These are phyloP conservation scores for Maccullochella peelii DNA, from an alignment of 2,113 vertebrate genomes.

Conservation along the genomic window DNA sequence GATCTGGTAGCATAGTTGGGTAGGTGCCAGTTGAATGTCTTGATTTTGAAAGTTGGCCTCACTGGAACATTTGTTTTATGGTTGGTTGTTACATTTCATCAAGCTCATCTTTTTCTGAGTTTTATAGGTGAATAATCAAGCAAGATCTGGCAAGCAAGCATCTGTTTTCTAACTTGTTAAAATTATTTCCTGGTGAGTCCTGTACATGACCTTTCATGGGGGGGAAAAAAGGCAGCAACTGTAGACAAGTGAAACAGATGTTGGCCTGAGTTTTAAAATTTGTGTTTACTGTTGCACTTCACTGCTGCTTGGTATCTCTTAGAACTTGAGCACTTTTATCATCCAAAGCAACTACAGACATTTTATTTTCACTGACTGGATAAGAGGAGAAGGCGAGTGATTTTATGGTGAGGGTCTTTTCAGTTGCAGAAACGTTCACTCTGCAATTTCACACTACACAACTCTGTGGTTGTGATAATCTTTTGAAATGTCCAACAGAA, in stretches of 20 bases:
- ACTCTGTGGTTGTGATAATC: slow-evolving; percentile 58
- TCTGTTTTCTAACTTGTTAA: background rate
- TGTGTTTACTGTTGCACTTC: slow-evolving; percentile 50
- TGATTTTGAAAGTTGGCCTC: background rate
- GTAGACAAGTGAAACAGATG: background rate
- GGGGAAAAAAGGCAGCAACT: background rate
- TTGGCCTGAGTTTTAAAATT: slow-evolving; percentile 19
- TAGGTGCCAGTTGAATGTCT: background rate
- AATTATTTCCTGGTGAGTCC: background rate
- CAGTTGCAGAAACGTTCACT: slow-evolving; percentile 43
- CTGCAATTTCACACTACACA: slow-evolving; percentile 66
- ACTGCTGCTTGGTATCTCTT: slow-evolving; percentile 45
- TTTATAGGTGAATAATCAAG: background rate
- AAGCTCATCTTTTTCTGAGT: slow-evolving; percentile 8
- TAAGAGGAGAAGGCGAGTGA: slow-evolving; percentile 21
- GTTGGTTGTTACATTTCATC: background rate
- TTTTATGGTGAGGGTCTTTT: slow-evolving; percentile 52
- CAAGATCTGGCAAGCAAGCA: no score
- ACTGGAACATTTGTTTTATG: slow-evolving; percentile 9
- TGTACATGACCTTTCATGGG: slow-evolving; percentile 8
- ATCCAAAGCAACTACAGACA: slow-evolving; percentile 43
- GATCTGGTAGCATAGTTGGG: background rate
- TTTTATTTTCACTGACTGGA: slow-evolving; percentile 43
- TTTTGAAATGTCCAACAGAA: slow-evolving; percentile 59
- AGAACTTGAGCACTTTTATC: slow-evolving; percentile 50